Percentiles rank a stretch among this genome's conserved stretches.
Conservation (phyloP, 2,113 vertebrate species). For the human region GRCh38 chr1:199472501-199473000, state of each 20-base stretch:
- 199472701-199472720: constrained; percentile 27
- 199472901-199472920: constrained; percentile 41
- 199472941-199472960: not conserved
- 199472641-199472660: constrained; percentile 13
- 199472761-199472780: constrained; percentile 22
- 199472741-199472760: not conserved
- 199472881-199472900: constrained; percentile 13
- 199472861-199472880: constrained; percentile 15
- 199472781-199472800: not conserved
- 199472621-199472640: not conserved
- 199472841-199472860: constrained; percentile 7
- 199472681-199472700: constrained; percentile 3
- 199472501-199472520: not conserved
- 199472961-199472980: not conserved
- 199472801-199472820: not conserved
- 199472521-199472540: not conserved
- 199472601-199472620: not conserved
- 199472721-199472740: constrained; percentile 22
- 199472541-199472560: not conserved
- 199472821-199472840: not conserved
- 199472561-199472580: not conserved
- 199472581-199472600: not conserved
- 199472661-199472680: constrained; percentile 16
- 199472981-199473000: constrained; percentile 43
- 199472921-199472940: not conserved